Conservation (phyloP, 2,113 vertebrate species). For the Lycaon pictus region DNA sequence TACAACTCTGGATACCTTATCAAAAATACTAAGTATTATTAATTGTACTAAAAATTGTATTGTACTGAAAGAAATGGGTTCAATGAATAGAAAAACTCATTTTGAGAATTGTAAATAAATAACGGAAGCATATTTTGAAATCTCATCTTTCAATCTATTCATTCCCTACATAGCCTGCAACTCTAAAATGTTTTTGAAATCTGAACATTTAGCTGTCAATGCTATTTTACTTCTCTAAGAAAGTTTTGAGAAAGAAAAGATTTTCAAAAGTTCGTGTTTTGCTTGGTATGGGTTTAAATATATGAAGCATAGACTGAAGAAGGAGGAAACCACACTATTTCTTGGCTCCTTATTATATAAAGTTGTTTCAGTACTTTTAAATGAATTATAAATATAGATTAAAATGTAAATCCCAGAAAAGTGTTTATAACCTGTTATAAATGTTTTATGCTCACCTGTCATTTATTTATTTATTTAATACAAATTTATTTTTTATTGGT, state of each 20-base stretch:
- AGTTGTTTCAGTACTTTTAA: neutral
- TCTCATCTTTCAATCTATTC: neutral
- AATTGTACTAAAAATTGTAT: neutral
- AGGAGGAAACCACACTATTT: neutral
- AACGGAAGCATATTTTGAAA: neutral
- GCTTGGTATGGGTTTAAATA: neutral
- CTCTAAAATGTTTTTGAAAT: neutral
- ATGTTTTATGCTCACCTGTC: neutral
- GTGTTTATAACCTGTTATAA: constrained; percentile 8
- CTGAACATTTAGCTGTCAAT: neutral
- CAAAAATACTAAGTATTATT: neutral
- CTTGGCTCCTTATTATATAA: neutral
- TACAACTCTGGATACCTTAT: neutral
- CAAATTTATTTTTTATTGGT: too few species aligned
- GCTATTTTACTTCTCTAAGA: neutral
- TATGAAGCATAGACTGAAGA: neutral
- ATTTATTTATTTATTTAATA: too few species aligned
- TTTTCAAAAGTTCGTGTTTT: neutral
- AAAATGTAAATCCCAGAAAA: constrained; percentile 42
- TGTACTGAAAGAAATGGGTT: neutral
- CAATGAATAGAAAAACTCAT: neutral
- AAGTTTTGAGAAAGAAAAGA: neutral
- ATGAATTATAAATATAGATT: neutral
- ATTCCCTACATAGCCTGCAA: neutral
- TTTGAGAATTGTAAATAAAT: neutral